phyloP scores from a whole-genome alignment of 2,888 invertebrate species.

The Xylocampa areola region DNA sequence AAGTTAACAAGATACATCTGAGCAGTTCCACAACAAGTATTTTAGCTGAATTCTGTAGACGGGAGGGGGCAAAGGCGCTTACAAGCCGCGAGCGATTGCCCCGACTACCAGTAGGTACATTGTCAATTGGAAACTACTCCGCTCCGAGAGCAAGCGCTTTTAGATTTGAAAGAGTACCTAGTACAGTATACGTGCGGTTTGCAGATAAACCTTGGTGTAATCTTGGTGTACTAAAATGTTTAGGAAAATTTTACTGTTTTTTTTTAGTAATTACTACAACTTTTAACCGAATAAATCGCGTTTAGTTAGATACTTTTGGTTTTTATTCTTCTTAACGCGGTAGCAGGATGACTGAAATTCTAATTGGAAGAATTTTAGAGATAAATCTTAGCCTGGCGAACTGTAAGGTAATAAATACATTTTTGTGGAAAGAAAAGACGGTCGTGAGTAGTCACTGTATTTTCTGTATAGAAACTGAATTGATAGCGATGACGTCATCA shows the following conservation, averaged over 20 bases:
- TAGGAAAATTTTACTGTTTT: neutral
- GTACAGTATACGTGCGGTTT: constrained; percentile 64
- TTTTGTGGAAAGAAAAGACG: no score
- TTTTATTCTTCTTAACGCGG: no score
- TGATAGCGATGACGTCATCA: no score
- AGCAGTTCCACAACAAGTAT: constrained; percentile 58
- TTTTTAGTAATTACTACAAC: neutral
- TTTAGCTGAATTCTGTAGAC: constrained; percentile 63
- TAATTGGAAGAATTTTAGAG: no score
- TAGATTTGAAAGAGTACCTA: constrained; percentile 82
- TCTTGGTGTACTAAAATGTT: neutral
- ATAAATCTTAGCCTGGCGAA: no score
- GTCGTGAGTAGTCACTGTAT: no score
- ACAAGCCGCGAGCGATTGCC: constrained; percentile 81
- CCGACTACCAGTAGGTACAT: constrained; percentile 78
- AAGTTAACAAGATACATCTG: constrained; percentile 54
- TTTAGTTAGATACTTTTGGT: no score
- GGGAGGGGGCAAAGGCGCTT: constrained; percentile 72
- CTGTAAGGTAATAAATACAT: no score
- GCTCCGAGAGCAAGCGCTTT: constrained; percentile 79
- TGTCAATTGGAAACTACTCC: constrained; percentile 87
- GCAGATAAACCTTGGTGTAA: constrained; percentile 34
- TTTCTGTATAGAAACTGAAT: no score
- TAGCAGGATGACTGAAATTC: no score
- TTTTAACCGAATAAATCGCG: no score